These are phyloP conservation scores for Rutilus rutilus DNA, from an alignment of 2,113 vertebrate species.

Conservation along the genomic window DNA sequence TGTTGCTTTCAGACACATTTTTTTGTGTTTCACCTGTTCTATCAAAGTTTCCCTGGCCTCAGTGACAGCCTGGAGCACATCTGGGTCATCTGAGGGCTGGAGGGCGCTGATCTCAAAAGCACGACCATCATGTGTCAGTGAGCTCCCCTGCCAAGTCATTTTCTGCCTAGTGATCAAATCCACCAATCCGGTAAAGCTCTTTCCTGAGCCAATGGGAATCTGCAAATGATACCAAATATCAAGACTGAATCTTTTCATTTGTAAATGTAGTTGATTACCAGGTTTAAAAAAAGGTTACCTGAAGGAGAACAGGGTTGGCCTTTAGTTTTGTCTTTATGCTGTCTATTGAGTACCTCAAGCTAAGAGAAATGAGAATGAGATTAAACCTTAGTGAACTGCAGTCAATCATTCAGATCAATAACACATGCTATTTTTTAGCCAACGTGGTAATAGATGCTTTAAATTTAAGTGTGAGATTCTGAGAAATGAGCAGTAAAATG, in stretches of 20 bases:
- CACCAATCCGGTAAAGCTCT: slow-evolving; percentile 86
- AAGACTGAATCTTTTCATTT: neutral
- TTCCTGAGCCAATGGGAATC: slow-evolving; percentile 89
- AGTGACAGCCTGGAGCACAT: slow-evolving; percentile 76
- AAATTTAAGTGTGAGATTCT: neutral
- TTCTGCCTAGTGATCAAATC: slow-evolving; percentile 87
- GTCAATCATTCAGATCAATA: slow-evolving; percentile 46
- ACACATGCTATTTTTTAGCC: slow-evolving; percentile 60
- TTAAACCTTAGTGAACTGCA: neutral
- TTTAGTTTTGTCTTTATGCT: slow-evolving; percentile 93
- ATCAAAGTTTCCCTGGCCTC: slow-evolving; percentile 87
- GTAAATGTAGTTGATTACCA: neutral
- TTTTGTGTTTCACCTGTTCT: slow-evolving; percentile 85
- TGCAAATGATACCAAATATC: slow-evolving; percentile 55
- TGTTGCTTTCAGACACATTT: neutral
- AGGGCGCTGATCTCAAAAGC: slow-evolving; percentile 80
- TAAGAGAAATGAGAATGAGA: slow-evolving; percentile 57
- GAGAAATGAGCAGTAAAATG: neutral
- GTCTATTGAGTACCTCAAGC: slow-evolving; percentile 85
- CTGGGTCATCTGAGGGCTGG: slow-evolving; percentile 71
- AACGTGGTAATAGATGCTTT: neutral
- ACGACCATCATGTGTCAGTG: slow-evolving; percentile 80
- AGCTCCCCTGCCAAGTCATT: slow-evolving; percentile 78
- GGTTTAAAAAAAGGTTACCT: slow-evolving; percentile 76
- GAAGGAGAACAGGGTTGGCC: slow-evolving; percentile 87